Base-by-base conservation (phyloP, 2,888 invertebrate genomes). In the Cactoblastis cactorum region DNA sequence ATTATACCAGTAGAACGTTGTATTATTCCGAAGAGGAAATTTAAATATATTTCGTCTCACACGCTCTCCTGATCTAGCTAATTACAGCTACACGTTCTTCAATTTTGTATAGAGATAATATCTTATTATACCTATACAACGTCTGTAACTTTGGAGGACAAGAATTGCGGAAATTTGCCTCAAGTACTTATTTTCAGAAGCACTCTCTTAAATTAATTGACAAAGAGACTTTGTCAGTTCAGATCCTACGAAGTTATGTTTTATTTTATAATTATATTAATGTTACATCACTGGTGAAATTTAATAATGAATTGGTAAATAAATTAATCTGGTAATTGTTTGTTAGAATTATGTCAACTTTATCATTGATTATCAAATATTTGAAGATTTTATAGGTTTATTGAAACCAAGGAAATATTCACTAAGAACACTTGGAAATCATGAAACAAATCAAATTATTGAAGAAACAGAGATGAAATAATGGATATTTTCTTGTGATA, bases 11-110 rank as follows among this genome's bases (percentile, higher is more conserved):
- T 37, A 37, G 2, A 37, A 15, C 1, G 14, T 35, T 1, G 68
- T 60, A 56, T 68, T 68, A 75, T 67, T 62, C 65, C 70, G 57
- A 59, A 58, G 65, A 59, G 54, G 69, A 72, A 76, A 74, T 78
- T 79, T 73, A 69, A 63, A 63, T 69, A 61, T 66, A 62, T 63
- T 65, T 43, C 51, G 52, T 63, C 54, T 59, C 53, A 56, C 55
- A 55, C 50, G 54, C 53, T 33, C 53, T 45, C 54, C 58, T 61
- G 62, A 58, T 61, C 61, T 60, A 56, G 50, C 56, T 63, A 62
- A 62, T 65, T 63, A 50, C 47, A 45, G 38, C 43, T 52, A 50
- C 49, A 22, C 53, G 52, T 53, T 41, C 48, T 39, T 51, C 45
- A 50, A 52, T 50, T 53, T 54, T 17, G 11, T 3, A 15, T 17